Evolutionary conservation across 2,888 invertebrate genomes (phyloP).

Genomic region (Rosalia funebris): DNA sequence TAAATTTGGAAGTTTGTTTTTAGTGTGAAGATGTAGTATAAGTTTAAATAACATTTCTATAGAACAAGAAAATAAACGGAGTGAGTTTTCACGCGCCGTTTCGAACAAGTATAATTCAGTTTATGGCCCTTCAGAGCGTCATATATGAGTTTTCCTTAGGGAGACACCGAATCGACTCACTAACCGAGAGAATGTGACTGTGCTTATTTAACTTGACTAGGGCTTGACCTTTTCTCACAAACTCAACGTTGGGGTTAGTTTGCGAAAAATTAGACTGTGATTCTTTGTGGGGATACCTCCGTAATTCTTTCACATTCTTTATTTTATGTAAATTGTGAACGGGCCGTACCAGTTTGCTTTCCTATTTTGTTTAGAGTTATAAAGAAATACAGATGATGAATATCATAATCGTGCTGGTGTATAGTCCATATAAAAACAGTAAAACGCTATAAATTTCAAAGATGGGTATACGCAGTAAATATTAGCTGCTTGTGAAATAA

Average conservation of each 20-base stretch:
- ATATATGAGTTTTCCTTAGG: constrained; percentile 54
- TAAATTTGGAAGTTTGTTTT: too few species aligned
- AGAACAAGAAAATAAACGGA: constrained; percentile 55
- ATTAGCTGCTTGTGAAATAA: too few species aligned
- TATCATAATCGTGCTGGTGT: constrained; percentile 37
- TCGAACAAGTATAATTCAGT: constrained; percentile 61
- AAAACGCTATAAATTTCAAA: constrained; percentile 15
- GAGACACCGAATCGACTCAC: constrained; percentile 48
- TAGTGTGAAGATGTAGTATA: constrained; percentile 47
- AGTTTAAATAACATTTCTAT: constrained; percentile 47
- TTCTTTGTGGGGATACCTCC: constrained; percentile 2
- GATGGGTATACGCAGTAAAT: constrained; percentile 10
- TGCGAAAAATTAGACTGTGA: constrained; percentile 44
- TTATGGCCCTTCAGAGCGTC: constrained; percentile 60
- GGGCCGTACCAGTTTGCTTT: constrained; percentile 44
- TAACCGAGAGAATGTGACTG: constrained; percentile 44
- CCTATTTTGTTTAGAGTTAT: constrained; percentile 43
- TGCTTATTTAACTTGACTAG: constrained; percentile 13
- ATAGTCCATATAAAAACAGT: constrained; percentile 19
- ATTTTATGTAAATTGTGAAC: constrained; percentile 45
- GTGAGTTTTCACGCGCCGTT: constrained; percentile 59
- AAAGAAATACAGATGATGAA: constrained; percentile 35
- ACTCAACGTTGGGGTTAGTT: constrained; percentile 31
- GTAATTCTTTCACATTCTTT: constrained; percentile 36
- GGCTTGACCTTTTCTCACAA: constrained; percentile 34